Conservation (phyloP, 2,888 invertebrate genomes). For the Drosophila cracens region DNA sequence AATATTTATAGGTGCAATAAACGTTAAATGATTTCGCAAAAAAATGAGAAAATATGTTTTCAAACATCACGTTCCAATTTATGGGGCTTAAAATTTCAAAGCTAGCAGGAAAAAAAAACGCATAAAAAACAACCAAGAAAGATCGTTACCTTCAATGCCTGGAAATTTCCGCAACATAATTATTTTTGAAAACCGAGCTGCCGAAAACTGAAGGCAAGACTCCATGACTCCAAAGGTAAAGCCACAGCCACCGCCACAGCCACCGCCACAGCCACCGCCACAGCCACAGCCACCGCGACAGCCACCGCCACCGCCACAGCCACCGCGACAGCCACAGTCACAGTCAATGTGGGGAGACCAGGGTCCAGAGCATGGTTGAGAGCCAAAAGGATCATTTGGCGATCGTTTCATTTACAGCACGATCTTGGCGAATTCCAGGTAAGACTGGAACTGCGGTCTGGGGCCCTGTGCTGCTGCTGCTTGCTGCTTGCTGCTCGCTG, state of each 20-base stretch:
- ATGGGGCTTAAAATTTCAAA: constrained; percentile 5
- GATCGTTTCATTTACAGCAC: constrained; percentile 68
- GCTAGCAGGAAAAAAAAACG: neutral
- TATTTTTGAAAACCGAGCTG: constrained; percentile 50
- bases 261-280: neutral
- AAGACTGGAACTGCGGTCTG: constrained; percentile 33
- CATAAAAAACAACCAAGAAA: neutral
- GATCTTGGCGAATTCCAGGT: constrained; percentile 75
- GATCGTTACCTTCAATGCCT: constrained; percentile 41
- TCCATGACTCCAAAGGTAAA: constrained; percentile 1
- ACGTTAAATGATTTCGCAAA: neutral
- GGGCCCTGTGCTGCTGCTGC: neutral
- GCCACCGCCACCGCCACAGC: neutral
- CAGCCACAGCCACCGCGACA: neutral
- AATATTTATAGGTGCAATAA: neutral
- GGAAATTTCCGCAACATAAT: constrained; percentile 60
- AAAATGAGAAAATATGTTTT: neutral
- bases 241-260: neutral
- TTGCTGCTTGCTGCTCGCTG: neutral
- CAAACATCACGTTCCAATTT: constrained; percentile 4
- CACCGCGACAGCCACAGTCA: neutral
- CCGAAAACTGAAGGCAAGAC: constrained; percentile 12
- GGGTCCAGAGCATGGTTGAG: constrained; percentile 24
- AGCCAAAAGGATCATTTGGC: constrained; percentile 60
- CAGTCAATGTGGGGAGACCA: constrained; percentile 4